Base-by-base conservation (phyloP, 2,888 invertebrate species). In the Eurois occulta region DNA sequence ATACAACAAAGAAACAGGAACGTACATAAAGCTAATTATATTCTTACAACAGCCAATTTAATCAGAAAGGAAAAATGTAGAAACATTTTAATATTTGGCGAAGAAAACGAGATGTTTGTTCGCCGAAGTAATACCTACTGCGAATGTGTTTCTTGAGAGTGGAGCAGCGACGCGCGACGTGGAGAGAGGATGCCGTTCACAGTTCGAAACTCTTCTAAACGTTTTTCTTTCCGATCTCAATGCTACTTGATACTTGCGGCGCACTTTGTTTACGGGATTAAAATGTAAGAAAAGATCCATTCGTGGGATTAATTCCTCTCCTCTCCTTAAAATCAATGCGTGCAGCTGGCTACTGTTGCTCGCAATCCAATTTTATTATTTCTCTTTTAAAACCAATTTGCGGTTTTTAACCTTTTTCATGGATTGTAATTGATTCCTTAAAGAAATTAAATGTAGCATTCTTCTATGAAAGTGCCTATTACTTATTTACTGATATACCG, bases 1-100 rank as follows among this genome's bases (percentile, higher is more conserved):
- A n/a, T 62, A 75, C 69, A 77, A 81, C 67, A 85, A 81, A 85
- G 78, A 66, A 73, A 52, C 73, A 32, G 38, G 38, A 75, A 72
- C 55, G 38, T 68, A 70, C 48, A 58, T 75, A 58, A 77, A 79
- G 70, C 72, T 84, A 85, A 84, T 88, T 84, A 80, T 78, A 76
- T 75, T 81, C 55, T 60, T 65, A 80, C 80, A 79, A 75, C 18
- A 69, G 74, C 68, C 75, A 81, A 79, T 85, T 81, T 83, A 75
- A 74, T 75, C 60, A 66, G 43, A 76, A 52, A 64, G 55, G 64
- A 60, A 79, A 76, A 80, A 78, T 67, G 21, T 60, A 72, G n/a
- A 71, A 67, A 58, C 18, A 75, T 77, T 77, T 80, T 76, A 74
- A 81, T 81, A 81, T 79, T 72, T 60, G 24, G 21, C 21, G 10